These are phyloP conservation scores for Ceratothoa steindachneri DNA, from an alignment of 2,888 invertebrate species.

Conservation along the genomic window DNA sequence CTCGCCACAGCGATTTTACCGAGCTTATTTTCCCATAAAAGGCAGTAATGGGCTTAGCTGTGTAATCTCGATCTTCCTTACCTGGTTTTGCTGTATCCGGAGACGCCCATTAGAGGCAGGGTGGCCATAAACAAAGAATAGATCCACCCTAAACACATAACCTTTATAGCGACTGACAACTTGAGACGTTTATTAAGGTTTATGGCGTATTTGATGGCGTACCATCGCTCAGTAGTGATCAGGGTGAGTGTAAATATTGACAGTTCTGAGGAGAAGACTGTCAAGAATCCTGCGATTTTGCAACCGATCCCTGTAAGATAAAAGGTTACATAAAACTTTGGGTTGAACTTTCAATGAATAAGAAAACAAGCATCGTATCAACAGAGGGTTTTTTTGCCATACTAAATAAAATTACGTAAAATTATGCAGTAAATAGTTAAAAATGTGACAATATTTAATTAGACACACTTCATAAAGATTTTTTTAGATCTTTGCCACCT, in stretches of 20 bases:
- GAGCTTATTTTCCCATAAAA: too few relatives aligned
- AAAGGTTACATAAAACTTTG: too few relatives aligned
- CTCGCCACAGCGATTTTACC: too few relatives aligned
- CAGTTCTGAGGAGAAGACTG: slow-evolving; percentile 79
- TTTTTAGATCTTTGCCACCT: too few relatives aligned
- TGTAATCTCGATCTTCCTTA: too few relatives aligned
- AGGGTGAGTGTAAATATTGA: slow-evolving; percentile 82
- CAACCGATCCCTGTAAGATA: slow-evolving; percentile 67
- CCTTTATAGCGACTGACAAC: slow-evolving; percentile 64
- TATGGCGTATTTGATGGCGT: slow-evolving; percentile 74
- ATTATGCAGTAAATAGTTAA: background rate
- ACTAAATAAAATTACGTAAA: background rate
- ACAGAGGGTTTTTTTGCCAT: too few relatives aligned
- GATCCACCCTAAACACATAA: slow-evolving; percentile 74
- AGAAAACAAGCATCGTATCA: too few relatives aligned
- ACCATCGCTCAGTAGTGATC: slow-evolving; percentile 71
- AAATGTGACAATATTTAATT: too few relatives aligned
- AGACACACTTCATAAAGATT: too few relatives aligned
- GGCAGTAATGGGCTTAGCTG: too few relatives aligned
- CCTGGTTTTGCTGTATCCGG: slow-evolving; percentile 81
- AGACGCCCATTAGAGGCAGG: slow-evolving; percentile 75
- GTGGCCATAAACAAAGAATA: slow-evolving; percentile 72
- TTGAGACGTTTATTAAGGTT: slow-evolving; percentile 75
- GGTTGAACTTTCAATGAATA: too few relatives aligned
- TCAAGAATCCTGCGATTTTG: slow-evolving; percentile 79